Percentiles rank a stretch among this genome's conserved stretches.
These are phyloP conservation scores for Abrostola triplasia DNA, from an alignment of 2,888 invertebrate genomes.

Conservation along the genomic window DNA sequence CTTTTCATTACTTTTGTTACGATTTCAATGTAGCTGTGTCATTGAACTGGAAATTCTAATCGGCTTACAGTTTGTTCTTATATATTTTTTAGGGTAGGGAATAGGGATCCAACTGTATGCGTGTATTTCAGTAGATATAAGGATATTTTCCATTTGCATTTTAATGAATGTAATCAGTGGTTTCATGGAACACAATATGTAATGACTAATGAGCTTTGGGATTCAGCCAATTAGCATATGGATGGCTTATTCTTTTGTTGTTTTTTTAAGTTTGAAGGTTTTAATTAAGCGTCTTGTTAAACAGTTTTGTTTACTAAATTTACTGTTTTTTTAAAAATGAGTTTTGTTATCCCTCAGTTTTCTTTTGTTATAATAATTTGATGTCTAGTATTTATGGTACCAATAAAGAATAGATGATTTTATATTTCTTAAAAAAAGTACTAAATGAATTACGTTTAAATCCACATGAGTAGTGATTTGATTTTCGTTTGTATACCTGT, in stretches of 20 bases:
- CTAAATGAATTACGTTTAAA: too few species aligned
- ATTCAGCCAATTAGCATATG: neutral
- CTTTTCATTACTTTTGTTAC: conserved; percentile 21
- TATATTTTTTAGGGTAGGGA: conserved; percentile 4
- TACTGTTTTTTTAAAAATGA: too few species aligned
- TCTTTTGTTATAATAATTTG: too few species aligned
- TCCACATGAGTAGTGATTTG: too few species aligned
- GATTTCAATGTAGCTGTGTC: conserved; percentile 21
- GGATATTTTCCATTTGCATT: neutral
- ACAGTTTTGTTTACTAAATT: too few species aligned
- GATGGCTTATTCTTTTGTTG: neutral
- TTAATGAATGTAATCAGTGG: conserved; percentile 1
- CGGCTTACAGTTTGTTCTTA: conserved; percentile 39
- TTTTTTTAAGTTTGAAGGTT: neutral
- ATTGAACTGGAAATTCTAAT: conserved; percentile 31
- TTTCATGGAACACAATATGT: neutral
- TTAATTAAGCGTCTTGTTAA: too few species aligned
- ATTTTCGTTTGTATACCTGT: neutral
- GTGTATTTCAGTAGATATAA: neutral
- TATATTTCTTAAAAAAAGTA: too few species aligned
- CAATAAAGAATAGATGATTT: too few species aligned
- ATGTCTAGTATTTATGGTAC: too few species aligned
- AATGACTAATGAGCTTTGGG: neutral
- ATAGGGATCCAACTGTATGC: neutral
- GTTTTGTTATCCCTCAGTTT: too few species aligned